A percentile compares a stretch with the other conserved stretches of the same genome.
Conservation (phyloP, 2,888 invertebrate species). For the Crossocerus cetratus region DNA sequence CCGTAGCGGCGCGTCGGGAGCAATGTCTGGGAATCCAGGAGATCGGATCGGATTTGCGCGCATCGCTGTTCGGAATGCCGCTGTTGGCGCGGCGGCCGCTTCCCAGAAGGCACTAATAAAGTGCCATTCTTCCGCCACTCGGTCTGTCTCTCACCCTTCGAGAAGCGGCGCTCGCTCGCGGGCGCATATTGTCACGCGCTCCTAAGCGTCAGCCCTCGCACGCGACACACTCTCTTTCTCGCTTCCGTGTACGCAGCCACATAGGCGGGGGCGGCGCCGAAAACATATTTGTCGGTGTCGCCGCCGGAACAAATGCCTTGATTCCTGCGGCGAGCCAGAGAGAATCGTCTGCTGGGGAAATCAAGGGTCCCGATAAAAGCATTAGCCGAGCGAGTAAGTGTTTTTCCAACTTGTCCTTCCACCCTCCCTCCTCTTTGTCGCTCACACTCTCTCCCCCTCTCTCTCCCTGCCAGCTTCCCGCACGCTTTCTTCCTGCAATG, state of each 20-base stretch:
- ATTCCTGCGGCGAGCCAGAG: slow-evolving; percentile 66
- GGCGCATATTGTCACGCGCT: slow-evolving; percentile 54
- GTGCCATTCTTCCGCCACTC: slow-evolving; percentile 56
- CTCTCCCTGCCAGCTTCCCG: slow-evolving; percentile 2
- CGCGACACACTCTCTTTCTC: neutral
- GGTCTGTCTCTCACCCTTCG: slow-evolving; percentile 53
- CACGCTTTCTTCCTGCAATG: slow-evolving; percentile 2
- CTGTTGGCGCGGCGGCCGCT: slow-evolving; percentile 9
- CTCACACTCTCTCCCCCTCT: too few species aligned
- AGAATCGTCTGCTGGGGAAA: slow-evolving; percentile 57
- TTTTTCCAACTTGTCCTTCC: slow-evolving; percentile 60
- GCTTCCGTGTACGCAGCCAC: neutral
- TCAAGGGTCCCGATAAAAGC: slow-evolving; percentile 66
- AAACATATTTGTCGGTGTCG: slow-evolving; percentile 67
- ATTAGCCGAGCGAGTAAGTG: slow-evolving; percentile 60
- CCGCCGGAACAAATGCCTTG: slow-evolving; percentile 70
- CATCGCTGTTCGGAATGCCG: slow-evolving; percentile 17
- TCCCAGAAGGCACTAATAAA: slow-evolving; percentile 47
- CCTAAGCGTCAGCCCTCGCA: slow-evolving; percentile 28
- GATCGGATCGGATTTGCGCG: neutral
- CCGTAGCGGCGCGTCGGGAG: neutral
- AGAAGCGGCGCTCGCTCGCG: slow-evolving; percentile 18
- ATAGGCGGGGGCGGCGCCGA: slow-evolving; percentile 54
- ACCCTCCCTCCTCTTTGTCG: slow-evolving; percentile 13
- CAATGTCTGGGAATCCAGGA: neutral